Base-by-base conservation (phyloP, 2,113 vertebrate species). In the Lichenostomus cassidix region DNA sequence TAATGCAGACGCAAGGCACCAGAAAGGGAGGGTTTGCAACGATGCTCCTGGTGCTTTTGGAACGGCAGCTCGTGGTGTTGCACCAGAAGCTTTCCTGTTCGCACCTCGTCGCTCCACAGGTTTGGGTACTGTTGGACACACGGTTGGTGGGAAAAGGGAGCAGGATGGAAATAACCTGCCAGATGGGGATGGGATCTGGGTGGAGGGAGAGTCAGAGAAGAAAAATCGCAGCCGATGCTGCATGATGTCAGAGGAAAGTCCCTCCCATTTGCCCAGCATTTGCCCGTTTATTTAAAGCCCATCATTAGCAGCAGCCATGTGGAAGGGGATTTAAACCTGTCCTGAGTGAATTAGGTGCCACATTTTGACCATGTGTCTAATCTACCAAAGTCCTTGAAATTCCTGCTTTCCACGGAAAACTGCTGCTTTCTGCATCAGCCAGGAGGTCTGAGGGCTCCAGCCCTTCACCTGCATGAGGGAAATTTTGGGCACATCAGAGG, bases 211-310 rank as follows among this genome's bases (percentile, higher is more conserved):
- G 8, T 8, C 11, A 1, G 82, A 91, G 55, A 47, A 63, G 27
- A 91, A 91, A 76, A n/a, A 70, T 25, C 1, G 0, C 59, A 74
- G 50, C 29, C 59, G 1, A 33, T 10, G 47, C 60, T 37, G 12
- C 60, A 20, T 31, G 60, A 64, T 77, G 71, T 92, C 69, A 89
- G 56, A 67, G 73, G 83, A 83, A 90, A 75, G 71, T 37, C 80
- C 84, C 68, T 90, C 64, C 77, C 69, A 23, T 89, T 87, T 60
- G 42, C 56, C 49, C 73, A 83, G 70, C 41, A 71, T 84, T 90
- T 87, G 56, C 60, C 89, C 0, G 8, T 92, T 94, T 95, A 89
- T 93, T 93, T 92, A 90, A 94, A 95, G 68, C 35, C 50, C 25
- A 2, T 75, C 60, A 50, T 74, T 81, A 83, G 56, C 14, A 0